Evolutionary conservation across 2,888 invertebrate species (phyloP).

Genomic region (Cistogaster globosa): DNA sequence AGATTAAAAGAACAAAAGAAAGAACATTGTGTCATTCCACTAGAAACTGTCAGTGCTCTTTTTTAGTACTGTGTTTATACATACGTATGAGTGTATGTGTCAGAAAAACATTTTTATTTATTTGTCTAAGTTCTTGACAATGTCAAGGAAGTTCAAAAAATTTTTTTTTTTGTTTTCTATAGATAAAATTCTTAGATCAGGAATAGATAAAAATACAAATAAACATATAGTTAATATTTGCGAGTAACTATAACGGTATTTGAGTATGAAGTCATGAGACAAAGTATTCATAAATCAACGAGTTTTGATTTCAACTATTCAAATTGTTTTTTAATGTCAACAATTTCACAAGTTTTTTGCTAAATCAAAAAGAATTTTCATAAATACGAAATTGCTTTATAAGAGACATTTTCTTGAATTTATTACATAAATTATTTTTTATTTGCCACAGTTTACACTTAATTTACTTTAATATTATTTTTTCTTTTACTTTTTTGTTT

Average conservation of each 20-base stretch:
- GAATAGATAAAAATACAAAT: neutral
- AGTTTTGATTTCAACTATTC: no score
- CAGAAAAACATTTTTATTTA: conserved; percentile 17
- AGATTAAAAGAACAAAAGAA: neutral
- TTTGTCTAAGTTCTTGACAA: conserved; percentile 24
- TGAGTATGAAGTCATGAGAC: no score
- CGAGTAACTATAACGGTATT: no score
- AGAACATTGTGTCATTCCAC: neutral
- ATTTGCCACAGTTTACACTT: conserved; percentile 54
- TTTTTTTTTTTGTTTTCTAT: conserved; percentile 5
- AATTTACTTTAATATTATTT: conserved; percentile 52
- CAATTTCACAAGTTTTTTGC: no score
- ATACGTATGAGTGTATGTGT: neutral
- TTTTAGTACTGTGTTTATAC: neutral
- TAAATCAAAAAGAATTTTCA: no score
- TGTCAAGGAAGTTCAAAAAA: conserved; percentile 9
- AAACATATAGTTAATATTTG: neutral
- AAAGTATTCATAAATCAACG: no score
- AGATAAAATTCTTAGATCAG: neutral
- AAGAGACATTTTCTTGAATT: no score
- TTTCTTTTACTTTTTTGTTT: conserved; percentile 37
- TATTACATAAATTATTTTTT: neutral
- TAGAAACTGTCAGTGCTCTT: conserved; percentile 35
- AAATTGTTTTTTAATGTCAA: no score
- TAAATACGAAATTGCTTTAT: no score